Evolutionary conservation across 2,113 vertebrate genomes (phyloP).

Genomic region (Pycnonotus jocosus): DNA sequence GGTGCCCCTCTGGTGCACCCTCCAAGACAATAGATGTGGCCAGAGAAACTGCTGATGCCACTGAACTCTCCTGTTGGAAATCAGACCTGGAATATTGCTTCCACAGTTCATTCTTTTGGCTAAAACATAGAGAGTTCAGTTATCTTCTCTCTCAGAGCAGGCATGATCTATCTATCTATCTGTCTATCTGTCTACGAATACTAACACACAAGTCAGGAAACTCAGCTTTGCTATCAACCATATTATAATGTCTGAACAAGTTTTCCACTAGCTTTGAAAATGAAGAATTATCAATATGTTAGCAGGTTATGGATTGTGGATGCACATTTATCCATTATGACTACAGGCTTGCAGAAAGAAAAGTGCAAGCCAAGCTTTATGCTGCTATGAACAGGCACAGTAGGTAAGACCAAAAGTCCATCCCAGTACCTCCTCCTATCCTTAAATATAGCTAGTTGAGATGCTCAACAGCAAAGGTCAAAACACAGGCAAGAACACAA

Average conservation of each 20-base stretch:
- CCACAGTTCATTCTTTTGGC: not conserved
- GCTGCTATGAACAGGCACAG: not conserved
- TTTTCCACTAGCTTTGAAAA: not conserved
- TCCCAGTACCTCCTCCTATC: not conserved
- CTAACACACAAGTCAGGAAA: not conserved
- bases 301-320: not conserved
- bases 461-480: not conserved
- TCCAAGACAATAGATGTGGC: not conserved
- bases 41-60: not conserved
- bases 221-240: not conserved
- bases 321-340: not conserved
- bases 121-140: not conserved
- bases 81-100: not conserved
- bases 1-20: rapidly evolving
- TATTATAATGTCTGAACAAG: not conserved
- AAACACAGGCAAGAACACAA: not conserved
- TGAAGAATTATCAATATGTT: not conserved
- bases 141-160: not conserved
- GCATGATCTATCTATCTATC: not conserved
- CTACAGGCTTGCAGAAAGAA: not conserved
- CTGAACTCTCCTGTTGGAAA: not conserved
- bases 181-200: not conserved
- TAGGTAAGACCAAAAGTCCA: not conserved
- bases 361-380: not conserved
- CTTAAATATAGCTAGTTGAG: not conserved